Percentiles rank a stretch among this genome's conserved stretches.
Evolutionary conservation across 2,888 invertebrate genomes (phyloP).

Genomic region (Rhamphomyia laevipes): DNA sequence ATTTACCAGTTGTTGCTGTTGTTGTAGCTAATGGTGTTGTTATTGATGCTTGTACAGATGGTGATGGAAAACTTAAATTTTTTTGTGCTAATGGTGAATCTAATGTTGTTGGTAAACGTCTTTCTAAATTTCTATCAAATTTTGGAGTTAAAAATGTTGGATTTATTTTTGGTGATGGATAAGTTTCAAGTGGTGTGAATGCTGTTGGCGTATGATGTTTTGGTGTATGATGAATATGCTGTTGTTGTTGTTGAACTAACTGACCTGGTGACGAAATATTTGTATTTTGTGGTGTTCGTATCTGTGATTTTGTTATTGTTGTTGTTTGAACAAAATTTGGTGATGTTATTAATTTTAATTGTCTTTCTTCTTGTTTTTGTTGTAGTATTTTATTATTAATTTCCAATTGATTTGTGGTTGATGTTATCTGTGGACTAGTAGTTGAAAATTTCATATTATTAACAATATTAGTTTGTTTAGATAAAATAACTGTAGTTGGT

Average conservation of each 20-base stretch:
- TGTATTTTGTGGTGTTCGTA: neutral
- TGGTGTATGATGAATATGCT: constrained; percentile 20
- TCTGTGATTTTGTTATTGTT: constrained; percentile 7
- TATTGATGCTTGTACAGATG: neutral
- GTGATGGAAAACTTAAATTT: constrained; percentile 1
- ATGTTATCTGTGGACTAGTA: constrained; percentile 1
- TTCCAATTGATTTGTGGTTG: constrained; percentile 3
- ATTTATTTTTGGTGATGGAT: constrained; percentile 37
- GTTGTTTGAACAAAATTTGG: constrained; percentile 11
- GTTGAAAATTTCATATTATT: constrained; percentile 1
- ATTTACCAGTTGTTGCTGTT: neutral
- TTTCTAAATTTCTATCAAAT: constrained; percentile 27
- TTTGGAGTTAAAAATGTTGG: constrained; percentile 36
- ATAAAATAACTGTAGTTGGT: neutral
- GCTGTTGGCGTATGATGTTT: constrained; percentile 34
- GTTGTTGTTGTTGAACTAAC: constrained; percentile 9
- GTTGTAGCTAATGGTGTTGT: neutral
- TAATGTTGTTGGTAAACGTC: constrained; percentile 18
- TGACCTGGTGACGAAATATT: constrained; percentile 7
- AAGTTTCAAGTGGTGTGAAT: constrained; percentile 34
- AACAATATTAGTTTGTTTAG: neutral
- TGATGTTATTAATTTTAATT: constrained; percentile 12
- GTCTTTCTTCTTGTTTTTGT: constrained; percentile 10
- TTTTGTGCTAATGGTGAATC: constrained; percentile 18
- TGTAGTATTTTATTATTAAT: constrained; percentile 4